A percentile compares a stretch with the other conserved stretches of the same genome.
phyloP scores from a whole-genome alignment of 2,797 vertebrate species.

The Lutjanus argentimaculatus region DNA sequence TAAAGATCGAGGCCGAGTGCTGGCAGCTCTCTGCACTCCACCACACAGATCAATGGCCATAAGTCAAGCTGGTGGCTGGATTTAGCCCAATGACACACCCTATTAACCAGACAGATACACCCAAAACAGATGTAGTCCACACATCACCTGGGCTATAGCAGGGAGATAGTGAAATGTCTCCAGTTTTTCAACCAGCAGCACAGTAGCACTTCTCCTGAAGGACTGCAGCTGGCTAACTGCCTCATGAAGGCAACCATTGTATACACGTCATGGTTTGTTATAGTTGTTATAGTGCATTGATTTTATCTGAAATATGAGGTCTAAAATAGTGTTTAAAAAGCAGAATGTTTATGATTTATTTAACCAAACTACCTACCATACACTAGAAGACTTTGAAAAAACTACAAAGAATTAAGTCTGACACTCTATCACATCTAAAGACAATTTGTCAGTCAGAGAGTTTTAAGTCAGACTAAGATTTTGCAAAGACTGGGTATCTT shows the following conservation, averaged over 20 bases:
- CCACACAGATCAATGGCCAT: conserved; percentile 73
- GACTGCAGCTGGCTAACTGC: background rate
- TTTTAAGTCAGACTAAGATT: no score
- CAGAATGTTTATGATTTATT: background rate
- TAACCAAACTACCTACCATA: background rate
- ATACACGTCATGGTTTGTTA: background rate
- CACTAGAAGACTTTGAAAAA: no score
- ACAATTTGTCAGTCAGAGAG: no score
- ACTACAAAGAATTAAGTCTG: no score
- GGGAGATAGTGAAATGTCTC: conserved; percentile 21
- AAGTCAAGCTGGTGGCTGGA: conserved; percentile 73
- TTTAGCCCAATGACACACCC: conserved; percentile 71
- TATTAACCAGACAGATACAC: conserved; percentile 58
- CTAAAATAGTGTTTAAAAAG: background rate
- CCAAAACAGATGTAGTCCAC: conserved; percentile 51
- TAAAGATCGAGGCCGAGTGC: conserved; percentile 62
- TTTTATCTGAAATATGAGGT: background rate
- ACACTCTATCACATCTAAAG: no score
- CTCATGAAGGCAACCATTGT: background rate
- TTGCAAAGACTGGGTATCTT: no score
- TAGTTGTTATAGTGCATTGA: background rate
- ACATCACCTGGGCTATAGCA: conserved; percentile 12
- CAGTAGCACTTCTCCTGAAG: conserved; percentile 1
- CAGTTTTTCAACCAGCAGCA: conserved; percentile 8
- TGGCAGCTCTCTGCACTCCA: conserved; percentile 60